Percentiles rank a stretch among this genome's conserved stretches.
Evolutionary conservation across 1,140 invertebrate species (phyloP).

Genomic region (Periplaneta americana): DNA sequence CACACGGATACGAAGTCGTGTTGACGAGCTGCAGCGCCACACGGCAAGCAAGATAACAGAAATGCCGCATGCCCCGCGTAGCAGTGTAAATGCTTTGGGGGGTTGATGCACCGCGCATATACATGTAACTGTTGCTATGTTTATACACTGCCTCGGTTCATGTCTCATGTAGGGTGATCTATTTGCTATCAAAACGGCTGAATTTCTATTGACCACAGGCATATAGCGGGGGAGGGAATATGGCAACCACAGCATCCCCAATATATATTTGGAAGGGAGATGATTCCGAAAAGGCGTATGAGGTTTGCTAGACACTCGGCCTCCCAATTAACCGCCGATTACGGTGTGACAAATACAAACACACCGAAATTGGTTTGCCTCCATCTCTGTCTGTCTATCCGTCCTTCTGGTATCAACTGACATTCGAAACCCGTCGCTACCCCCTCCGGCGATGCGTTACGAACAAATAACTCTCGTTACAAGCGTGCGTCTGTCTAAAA

Average conservation of each 20-base stretch:
- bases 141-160: background rate
- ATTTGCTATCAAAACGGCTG: background rate
- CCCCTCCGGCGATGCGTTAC: too few relatives aligned
- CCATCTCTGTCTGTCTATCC: background rate
- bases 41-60: too few relatives aligned
- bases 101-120: background rate
- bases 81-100: background rate
- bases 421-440: too few relatives aligned
- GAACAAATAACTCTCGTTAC: background rate
- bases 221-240: background rate
- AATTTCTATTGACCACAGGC: background rate
- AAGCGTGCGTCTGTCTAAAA: too few relatives aligned
- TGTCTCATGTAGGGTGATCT: too few relatives aligned
- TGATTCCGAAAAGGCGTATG: background rate
- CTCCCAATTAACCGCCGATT: background rate
- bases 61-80: background rate
- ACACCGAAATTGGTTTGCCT: background rate
- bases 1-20: too few relatives aligned
- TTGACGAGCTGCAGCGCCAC: too few relatives aligned
- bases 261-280: background rate
- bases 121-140: background rate
- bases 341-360: background rate
- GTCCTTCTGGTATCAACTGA: background rate
- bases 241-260: background rate
- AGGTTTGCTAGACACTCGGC: background rate